phyloP scores from a whole-genome alignment of 2,797 vertebrate species.

The Mastacembelus armatus region DNA sequence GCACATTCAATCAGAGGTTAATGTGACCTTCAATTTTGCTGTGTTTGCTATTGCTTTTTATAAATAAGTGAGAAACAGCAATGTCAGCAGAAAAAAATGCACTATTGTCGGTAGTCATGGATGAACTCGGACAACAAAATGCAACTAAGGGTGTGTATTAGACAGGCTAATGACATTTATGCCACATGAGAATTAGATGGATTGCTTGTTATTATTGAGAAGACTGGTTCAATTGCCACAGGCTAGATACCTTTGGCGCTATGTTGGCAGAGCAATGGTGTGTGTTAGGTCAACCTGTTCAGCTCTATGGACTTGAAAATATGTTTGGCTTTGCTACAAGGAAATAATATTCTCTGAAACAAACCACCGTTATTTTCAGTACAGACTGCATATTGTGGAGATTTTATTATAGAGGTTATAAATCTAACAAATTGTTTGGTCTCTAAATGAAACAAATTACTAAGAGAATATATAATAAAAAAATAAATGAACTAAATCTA shows the following conservation, averaged over 20 bases:
- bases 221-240: conserved; percentile 12
- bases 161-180: conserved; percentile 17
- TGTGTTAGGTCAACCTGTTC: conserved; percentile 13
- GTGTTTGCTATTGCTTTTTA: not conserved
- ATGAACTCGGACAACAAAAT: conserved; percentile 9
- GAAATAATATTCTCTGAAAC: conserved; percentile 6
- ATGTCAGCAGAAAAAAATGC: not conserved
- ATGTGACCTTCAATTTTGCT: conserved; percentile 15
- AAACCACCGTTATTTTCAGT: not conserved
- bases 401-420: not conserved
- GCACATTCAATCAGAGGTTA: not conserved
- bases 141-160: not conserved
- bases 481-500: not conserved
- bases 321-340: not conserved
- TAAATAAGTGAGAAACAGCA: conserved; percentile 11
- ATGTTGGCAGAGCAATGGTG: conserved; percentile 20
- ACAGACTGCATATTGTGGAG: not conserved
- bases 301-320: not conserved
- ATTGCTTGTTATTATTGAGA: conserved; percentile 38
- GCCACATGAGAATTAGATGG: conserved; percentile 31
- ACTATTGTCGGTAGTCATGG: not conserved
- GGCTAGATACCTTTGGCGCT: conserved; percentile 13
- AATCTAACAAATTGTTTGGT: not conserved
- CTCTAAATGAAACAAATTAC: not conserved
- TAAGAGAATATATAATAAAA: not conserved